A percentile compares a stretch with the other conserved stretches of the same genome.
phyloP scores from a whole-genome alignment of 1,140 invertebrate species.

The Sesamia nonagrioides region DNA sequence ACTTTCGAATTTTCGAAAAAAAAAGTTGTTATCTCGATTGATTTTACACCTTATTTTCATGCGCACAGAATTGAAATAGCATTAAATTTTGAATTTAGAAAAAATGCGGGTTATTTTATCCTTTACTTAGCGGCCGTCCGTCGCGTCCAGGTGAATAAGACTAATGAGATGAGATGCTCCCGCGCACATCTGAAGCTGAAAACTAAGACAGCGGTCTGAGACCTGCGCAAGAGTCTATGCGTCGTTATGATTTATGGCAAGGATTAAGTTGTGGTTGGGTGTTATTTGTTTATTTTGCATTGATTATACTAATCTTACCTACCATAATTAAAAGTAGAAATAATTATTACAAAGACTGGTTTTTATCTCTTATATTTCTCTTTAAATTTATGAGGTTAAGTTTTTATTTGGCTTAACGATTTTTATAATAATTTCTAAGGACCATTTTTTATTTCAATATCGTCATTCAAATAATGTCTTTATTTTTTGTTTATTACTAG shows the following conservation, averaged over 20 bases:
- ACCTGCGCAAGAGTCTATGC: conserved; percentile 43
- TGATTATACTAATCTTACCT: background rate
- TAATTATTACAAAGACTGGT: too few relatives aligned
- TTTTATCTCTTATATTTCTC: too few relatives aligned
- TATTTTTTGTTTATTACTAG: too few relatives aligned
- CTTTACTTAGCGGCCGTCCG: conserved; percentile 53
- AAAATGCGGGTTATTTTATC: conserved; percentile 18
- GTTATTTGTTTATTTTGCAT: background rate
- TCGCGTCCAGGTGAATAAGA: conserved; percentile 65
- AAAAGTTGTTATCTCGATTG: background rate
- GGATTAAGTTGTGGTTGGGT: background rate
- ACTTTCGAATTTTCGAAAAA: background rate
- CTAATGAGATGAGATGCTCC: conserved; percentile 54
- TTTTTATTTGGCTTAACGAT: too few relatives aligned
- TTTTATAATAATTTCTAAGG: too few relatives aligned
- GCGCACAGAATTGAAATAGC: conserved; percentile 8
- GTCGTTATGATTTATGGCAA: background rate
- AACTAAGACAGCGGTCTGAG: conserved; percentile 68
- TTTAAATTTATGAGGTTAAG: too few relatives aligned
- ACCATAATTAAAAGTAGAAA: too few relatives aligned
- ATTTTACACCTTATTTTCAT: conserved; percentile 32
- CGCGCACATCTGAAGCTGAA: conserved; percentile 68
- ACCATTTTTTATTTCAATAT: too few relatives aligned
- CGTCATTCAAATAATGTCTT: too few relatives aligned
- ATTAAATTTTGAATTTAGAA: conserved; percentile 19